Conservation (phyloP, 2,888 invertebrate species). For the Anaspis maculata region DNA sequence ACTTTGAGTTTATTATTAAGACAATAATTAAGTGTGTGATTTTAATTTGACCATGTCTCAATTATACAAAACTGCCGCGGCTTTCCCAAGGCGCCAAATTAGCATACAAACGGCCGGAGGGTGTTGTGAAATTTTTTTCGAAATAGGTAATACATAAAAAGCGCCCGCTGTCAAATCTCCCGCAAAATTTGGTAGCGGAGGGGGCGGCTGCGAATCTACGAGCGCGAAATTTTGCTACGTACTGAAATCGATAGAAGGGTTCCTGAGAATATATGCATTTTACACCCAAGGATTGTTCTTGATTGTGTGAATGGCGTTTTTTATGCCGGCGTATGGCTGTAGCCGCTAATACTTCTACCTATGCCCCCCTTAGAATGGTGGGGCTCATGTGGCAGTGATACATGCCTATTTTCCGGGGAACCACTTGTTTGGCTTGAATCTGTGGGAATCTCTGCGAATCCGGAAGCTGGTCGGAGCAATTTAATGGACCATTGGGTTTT, state of each 20-base stretch:
- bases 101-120: conserved; percentile 23
- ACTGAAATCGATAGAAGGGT: conserved; percentile 20
- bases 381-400: too few species aligned
- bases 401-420: too few species aligned
- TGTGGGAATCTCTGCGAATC: conserved; percentile 11
- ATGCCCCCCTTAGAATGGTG: too few species aligned
- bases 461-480: conserved; percentile 12
- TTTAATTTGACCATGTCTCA: conserved; percentile 26
- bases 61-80: too few species aligned
- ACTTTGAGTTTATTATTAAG: conserved; percentile 10
- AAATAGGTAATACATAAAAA: too few species aligned
- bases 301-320: conserved; percentile 25
- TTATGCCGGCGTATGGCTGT: conserved; percentile 9
- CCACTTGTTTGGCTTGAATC: too few species aligned
- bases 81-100: conserved; percentile 21
- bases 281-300: conserved; percentile 33
- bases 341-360: too few species aligned
- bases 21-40: conserved; percentile 13
- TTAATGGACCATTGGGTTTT: conserved; percentile 16
- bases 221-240: conserved; percentile 1
- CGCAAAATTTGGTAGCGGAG: too few species aligned
- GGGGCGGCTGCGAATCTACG: too few species aligned
- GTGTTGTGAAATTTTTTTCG: conserved; percentile 7
- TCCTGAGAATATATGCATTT: conserved; percentile 33
- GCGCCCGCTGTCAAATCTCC: too few species aligned